Conservation (phyloP, 2,797 vertebrate species). For the Pogoniulus pusillus region DNA sequence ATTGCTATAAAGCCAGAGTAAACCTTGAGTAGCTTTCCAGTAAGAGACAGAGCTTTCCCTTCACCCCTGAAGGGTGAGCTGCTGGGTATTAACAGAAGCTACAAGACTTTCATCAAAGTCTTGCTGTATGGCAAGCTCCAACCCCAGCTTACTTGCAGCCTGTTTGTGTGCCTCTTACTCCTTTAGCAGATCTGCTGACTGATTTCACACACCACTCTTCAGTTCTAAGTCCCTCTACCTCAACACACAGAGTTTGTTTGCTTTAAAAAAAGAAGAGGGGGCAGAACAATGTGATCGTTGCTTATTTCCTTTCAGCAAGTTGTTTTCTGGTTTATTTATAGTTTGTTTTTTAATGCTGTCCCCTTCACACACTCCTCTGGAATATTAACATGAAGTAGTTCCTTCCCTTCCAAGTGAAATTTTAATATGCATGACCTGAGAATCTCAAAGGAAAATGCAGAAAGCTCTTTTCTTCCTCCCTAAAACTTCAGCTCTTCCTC, state of each 20-base stretch:
- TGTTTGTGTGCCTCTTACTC: not conserved
- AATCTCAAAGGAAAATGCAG: not conserved
- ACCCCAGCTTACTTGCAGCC: not conserved
- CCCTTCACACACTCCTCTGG: not conserved
- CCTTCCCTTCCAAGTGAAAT: not conserved
- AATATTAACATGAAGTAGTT: not conserved
- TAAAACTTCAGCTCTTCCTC: not conserved
- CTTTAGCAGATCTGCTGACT: not conserved
- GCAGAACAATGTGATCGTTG: not conserved
- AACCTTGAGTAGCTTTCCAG: not conserved
- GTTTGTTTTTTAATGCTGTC: not conserved
- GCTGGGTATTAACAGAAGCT: not conserved
- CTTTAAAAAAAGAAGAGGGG: not conserved
- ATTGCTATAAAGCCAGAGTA: not conserved
- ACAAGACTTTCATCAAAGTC: not conserved
- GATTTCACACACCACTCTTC: not conserved
- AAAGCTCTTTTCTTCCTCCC: not conserved
- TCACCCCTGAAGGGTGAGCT: not conserved
- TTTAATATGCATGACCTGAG: not conserved
- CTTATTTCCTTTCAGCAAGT: not conserved
- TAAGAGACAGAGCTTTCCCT: not conserved
- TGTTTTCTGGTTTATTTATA: not conserved
- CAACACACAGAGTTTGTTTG: not conserved
- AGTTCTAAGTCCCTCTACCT: not conserved
- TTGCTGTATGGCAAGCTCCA: not conserved